Conservation (phyloP, 2,113 vertebrate genomes). For the Gambusia holbrooki region DNA sequence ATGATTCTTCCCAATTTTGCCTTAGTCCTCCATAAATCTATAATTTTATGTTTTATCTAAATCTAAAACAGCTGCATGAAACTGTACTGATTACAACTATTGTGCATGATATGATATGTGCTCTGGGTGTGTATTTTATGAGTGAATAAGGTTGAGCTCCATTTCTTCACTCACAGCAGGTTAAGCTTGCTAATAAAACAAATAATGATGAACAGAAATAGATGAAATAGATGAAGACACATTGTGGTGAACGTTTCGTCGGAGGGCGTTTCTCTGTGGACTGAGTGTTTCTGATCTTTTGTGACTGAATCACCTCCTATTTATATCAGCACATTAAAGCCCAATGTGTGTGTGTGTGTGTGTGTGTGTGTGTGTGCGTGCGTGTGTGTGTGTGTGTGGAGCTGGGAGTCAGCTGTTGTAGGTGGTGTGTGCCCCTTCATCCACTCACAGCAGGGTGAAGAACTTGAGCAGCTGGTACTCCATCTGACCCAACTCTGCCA, state of each 20-base stretch:
- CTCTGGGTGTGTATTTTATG: not conserved
- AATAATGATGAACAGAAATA: not conserved
- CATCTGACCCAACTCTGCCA: slow-evolving; percentile 84
- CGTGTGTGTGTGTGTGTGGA: slow-evolving; percentile 5
- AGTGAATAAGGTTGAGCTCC: not conserved
- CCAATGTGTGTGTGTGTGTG: too few relatives aligned
- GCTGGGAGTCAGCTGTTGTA: slow-evolving; percentile 40
- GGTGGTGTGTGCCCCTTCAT: slow-evolving; percentile 28
- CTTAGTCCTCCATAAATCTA: not conserved
- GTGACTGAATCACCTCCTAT: slow-evolving; percentile 22
- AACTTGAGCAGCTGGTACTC: slow-evolving; percentile 92
- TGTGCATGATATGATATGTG: too few relatives aligned
- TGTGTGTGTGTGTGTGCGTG: too few relatives aligned
- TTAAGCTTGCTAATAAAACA: not conserved
- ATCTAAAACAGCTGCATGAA: not conserved
- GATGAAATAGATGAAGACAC: not conserved
- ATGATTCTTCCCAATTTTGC: too few relatives aligned
- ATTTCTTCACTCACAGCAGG: not conserved
- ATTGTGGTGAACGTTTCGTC: not conserved
- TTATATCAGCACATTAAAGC: slow-evolving; percentile 27
- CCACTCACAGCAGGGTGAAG: slow-evolving; percentile 92
- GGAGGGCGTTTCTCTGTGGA: not conserved
- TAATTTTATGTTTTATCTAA: not conserved
- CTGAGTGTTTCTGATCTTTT: slow-evolving; percentile 16
- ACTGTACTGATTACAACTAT: not conserved